Conservation (phyloP, 2,113 vertebrate species). For the Rostratula benghalensis region DNA sequence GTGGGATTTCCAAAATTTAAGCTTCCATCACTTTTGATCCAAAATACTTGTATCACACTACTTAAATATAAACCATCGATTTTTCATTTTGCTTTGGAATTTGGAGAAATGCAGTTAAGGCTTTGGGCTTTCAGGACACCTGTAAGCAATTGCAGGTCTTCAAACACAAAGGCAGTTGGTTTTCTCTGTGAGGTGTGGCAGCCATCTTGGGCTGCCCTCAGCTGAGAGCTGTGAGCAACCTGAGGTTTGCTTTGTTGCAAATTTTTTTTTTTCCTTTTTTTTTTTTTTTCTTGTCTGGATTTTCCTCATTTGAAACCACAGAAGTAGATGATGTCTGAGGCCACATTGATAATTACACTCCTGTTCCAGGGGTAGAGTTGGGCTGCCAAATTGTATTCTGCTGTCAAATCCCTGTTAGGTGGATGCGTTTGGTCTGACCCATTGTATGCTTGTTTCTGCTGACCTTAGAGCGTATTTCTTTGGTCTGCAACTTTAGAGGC, state of each 20-base stretch:
- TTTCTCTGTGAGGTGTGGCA: rapidly evolving
- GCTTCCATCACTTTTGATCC: neutral
- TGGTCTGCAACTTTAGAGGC: neutral
- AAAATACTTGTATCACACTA: neutral
- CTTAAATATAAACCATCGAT: neutral
- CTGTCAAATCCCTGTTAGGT: neutral
- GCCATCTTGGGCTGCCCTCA: neutral
- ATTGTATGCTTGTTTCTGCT: neutral
- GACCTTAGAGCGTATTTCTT: neutral
- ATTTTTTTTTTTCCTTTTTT: neutral
- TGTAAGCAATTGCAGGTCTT: neutral
- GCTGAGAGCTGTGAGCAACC: neutral
- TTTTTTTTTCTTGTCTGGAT: neutral
- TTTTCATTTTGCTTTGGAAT: neutral
- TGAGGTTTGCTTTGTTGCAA: neutral
- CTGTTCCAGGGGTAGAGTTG: neutral
- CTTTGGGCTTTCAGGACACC: neutral
- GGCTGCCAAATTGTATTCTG: neutral
- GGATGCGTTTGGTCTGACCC: neutral
- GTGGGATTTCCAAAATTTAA: neutral
- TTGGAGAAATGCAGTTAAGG: neutral
- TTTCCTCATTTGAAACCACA: neutral
- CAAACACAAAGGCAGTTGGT: neutral
- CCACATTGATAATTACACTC: rapidly evolving
- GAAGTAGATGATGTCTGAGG: neutral